These are phyloP conservation scores for Drosophila sucinea DNA, from an alignment of 1,140 invertebrate species.

Conservation along the genomic window DNA sequence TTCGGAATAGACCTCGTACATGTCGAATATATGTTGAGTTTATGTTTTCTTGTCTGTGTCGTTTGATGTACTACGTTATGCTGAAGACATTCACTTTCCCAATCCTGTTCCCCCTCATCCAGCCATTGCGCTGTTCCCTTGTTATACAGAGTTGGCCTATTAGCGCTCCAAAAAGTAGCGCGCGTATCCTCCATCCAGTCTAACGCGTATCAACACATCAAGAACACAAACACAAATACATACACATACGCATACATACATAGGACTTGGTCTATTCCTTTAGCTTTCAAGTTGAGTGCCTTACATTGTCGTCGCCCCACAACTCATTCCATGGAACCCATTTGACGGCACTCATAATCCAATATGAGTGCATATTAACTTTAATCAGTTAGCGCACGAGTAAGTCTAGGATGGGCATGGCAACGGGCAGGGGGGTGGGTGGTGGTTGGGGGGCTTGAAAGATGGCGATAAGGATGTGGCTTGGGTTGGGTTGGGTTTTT, in stretches of 20 bases:
- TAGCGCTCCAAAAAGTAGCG: slow-evolving; percentile 52
- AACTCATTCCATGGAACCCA: slow-evolving; percentile 41
- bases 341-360: slow-evolving; percentile 61
- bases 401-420: slow-evolving; percentile 24
- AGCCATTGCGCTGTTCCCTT: background rate
- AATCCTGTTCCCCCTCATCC: background rate
- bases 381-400: slow-evolving; percentile 73
- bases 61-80: slow-evolving; percentile 7
- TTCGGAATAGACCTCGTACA: no score
- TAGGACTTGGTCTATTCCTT: slow-evolving; percentile 49
- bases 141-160: slow-evolving; percentile 23
- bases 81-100: background rate
- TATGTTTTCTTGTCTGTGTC: slow-evolving; percentile 5
- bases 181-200: slow-evolving; percentile 35
- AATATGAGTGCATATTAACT: slow-evolving; percentile 75
- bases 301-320: slow-evolving; percentile 47
- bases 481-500: no score
- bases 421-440: background rate
- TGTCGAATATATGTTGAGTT: background rate
- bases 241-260: slow-evolving; percentile 4
- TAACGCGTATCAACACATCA: slow-evolving; percentile 36
- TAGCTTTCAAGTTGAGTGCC: slow-evolving; percentile 68
- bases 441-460: background rate
- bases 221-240: slow-evolving; percentile 21
- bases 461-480: background rate